phyloP scores from a whole-genome alignment of 1,140 invertebrate species.

The Oryctes rhinoceros region DNA sequence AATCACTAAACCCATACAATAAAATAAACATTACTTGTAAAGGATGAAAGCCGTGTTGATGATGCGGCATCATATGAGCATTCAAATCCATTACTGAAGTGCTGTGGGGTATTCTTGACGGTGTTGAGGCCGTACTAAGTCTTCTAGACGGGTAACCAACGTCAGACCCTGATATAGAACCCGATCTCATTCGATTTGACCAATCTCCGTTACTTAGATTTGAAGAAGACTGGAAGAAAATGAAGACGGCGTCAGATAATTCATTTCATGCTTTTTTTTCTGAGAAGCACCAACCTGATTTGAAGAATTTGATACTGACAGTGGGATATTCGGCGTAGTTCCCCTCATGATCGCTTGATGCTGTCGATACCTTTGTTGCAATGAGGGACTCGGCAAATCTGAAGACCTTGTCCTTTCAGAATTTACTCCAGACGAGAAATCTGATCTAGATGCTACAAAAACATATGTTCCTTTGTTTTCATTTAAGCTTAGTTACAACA shows the following conservation, averaged over 20 bases:
- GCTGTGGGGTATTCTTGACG: conserved; percentile 57
- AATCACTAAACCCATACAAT: background rate
- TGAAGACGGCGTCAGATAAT: background rate
- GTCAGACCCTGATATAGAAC: conserved; percentile 63
- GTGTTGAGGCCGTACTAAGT: conserved; percentile 55
- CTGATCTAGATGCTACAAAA: conserved; percentile 50
- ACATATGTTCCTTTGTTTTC: background rate
- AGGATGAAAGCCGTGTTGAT: conserved; percentile 59
- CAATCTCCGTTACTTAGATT: conserved; percentile 42
- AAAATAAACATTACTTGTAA: conserved; percentile 11
- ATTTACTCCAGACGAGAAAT: conserved; percentile 43
- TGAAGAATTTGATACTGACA: conserved; percentile 50
- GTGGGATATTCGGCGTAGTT: conserved; percentile 57
- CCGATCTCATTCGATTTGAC: conserved; percentile 60
- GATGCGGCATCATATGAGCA: conserved; percentile 55
- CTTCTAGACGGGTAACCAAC: conserved; percentile 51
- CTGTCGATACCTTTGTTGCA: conserved; percentile 72
- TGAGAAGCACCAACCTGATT: conserved; percentile 50
- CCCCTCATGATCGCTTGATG: conserved; percentile 69
- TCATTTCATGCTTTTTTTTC: background rate
- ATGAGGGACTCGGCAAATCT: conserved; percentile 57
- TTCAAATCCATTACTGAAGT: conserved; percentile 68
- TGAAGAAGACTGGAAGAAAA: conserved; percentile 8
- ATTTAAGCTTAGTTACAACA: background rate
- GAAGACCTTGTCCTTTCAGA: conserved; percentile 46